Evolutionary conservation across 2,888 invertebrate genomes (phyloP).

Genomic region (Pyrochroa serraticornis): DNA sequence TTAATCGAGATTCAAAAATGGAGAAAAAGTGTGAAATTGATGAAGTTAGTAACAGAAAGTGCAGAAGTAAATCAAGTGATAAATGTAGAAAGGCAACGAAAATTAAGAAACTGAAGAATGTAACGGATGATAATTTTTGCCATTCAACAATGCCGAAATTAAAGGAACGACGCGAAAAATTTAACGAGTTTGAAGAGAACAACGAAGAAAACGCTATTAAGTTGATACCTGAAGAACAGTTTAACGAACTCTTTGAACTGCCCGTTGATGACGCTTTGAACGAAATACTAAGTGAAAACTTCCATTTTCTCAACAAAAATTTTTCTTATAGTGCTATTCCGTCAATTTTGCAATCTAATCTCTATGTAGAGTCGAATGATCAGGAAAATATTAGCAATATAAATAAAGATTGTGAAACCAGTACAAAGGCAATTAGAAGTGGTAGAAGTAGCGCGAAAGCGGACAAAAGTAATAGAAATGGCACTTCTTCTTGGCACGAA

Average conservation of each 20-base stretch:
- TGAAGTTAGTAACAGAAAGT: background rate
- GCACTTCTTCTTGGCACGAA: too few species aligned
- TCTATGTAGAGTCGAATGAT: background rate
- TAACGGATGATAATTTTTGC: conserved; percentile 4
- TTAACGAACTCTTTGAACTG: conserved; percentile 8
- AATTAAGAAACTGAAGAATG: background rate
- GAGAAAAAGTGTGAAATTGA: background rate
- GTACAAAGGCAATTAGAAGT: too few species aligned
- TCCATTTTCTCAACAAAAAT: conserved; percentile 21
- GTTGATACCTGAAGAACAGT: background rate
- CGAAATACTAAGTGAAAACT: conserved; percentile 20
- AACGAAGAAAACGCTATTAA: background rate
- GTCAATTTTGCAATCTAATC: background rate
- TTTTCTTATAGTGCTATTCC: conserved; percentile 5
- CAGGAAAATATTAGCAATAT: background rate
- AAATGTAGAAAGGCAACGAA: background rate
- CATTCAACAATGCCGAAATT: background rate
- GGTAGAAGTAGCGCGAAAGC: too few species aligned
- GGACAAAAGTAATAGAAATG: too few species aligned
- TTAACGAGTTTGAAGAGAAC: background rate
- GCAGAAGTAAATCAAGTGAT: too few species aligned
- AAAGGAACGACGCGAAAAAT: background rate
- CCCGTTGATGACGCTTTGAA: conserved; percentile 11
- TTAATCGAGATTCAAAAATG: too few species aligned
- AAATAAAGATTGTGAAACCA: conserved; percentile 8